Percentiles rank a stretch among this genome's conserved stretches.
Conservation (phyloP, 2,797 vertebrate species). For the Champsocephalus gunnari region DNA sequence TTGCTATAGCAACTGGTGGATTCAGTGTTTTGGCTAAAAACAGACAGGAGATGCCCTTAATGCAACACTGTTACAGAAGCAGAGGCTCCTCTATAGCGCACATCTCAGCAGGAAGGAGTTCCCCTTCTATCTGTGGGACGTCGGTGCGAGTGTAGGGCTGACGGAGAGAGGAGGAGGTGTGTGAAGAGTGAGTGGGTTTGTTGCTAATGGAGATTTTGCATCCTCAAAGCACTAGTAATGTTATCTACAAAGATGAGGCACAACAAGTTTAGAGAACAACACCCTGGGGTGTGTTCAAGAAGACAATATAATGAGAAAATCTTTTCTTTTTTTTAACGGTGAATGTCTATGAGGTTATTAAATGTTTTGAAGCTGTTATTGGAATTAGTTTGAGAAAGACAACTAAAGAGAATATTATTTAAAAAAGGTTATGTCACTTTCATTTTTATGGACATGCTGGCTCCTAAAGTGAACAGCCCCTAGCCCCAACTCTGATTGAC, state of each 20-base stretch:
- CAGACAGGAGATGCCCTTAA: slow-evolving; percentile 52
- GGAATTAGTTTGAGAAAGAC: background rate
- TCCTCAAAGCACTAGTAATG: slow-evolving; percentile 30
- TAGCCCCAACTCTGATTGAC: slow-evolving; percentile 20
- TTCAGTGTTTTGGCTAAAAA: slow-evolving; percentile 51
- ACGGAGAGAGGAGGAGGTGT: slow-evolving; percentile 32
- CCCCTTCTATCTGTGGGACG: slow-evolving; percentile 40
- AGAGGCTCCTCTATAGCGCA: slow-evolving; percentile 18
- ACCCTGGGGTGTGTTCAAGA: slow-evolving; percentile 20
- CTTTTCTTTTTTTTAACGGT: background rate
- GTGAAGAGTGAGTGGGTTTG: slow-evolving; percentile 17
- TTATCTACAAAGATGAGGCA: slow-evolving; percentile 26
- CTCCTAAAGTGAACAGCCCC: background rate
- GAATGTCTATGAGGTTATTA: background rate
- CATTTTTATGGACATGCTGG: background rate
- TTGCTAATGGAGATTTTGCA: slow-evolving; percentile 27
- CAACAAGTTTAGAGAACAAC: slow-evolving; percentile 35
- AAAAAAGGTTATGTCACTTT: background rate
- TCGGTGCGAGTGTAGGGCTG: slow-evolving; percentile 10
- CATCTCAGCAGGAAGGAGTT: slow-evolving; percentile 56
- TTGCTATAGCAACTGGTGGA: slow-evolving; percentile 57
- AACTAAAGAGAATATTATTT: background rate
- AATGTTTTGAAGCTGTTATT: slow-evolving; percentile 13
- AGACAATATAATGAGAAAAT: slow-evolving; percentile 30
- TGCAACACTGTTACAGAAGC: slow-evolving; percentile 42